Conservation (phyloP, 2,797 vertebrate species). For the Botia kubotai region DNA sequence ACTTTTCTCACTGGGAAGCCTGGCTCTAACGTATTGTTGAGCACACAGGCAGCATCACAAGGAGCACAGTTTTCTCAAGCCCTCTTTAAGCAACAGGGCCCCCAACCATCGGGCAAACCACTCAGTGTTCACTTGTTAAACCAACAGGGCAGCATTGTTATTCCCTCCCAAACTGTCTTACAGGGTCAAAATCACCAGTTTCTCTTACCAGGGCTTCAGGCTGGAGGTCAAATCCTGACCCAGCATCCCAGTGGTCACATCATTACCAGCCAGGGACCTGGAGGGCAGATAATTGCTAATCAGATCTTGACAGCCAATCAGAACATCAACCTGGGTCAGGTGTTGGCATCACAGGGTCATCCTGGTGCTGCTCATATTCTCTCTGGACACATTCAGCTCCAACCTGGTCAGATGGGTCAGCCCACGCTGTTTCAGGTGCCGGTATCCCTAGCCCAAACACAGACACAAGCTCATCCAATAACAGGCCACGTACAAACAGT, state of each 20-base stretch:
- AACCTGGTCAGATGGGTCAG: conserved; percentile 88
- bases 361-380: conserved; percentile 90
- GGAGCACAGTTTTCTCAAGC: conserved; percentile 78
- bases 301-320: conserved; percentile 89
- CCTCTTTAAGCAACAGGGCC: conserved; percentile 87
- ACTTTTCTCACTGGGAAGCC: conserved; percentile 90
- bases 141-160: conserved; percentile 92
- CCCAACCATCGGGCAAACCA: conserved; percentile 82
- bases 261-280: conserved; percentile 86
- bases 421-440: conserved; percentile 95
- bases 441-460: conserved; percentile 83
- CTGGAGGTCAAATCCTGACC: conserved; percentile 88
- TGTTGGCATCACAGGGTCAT: conserved; percentile 87
- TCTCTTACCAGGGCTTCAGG: conserved; percentile 86
- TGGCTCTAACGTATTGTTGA: conserved; percentile 88
- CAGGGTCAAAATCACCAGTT: conserved; percentile 94
- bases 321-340: conserved; percentile 90
- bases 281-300: conserved; percentile 89
- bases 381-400: conserved; percentile 88
- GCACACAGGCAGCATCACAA: conserved; percentile 76
- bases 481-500: conserved; percentile 84
- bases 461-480: conserved; percentile 83
- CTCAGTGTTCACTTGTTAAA: conserved; percentile 93
- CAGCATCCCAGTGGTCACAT: conserved; percentile 86
- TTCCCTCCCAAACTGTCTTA: conserved; percentile 88